Percentiles rank a stretch among this genome's conserved stretches.
phyloP scores from a whole-genome alignment of 2,113 vertebrate genomes.

The Himantopus leucocephalus region DNA sequence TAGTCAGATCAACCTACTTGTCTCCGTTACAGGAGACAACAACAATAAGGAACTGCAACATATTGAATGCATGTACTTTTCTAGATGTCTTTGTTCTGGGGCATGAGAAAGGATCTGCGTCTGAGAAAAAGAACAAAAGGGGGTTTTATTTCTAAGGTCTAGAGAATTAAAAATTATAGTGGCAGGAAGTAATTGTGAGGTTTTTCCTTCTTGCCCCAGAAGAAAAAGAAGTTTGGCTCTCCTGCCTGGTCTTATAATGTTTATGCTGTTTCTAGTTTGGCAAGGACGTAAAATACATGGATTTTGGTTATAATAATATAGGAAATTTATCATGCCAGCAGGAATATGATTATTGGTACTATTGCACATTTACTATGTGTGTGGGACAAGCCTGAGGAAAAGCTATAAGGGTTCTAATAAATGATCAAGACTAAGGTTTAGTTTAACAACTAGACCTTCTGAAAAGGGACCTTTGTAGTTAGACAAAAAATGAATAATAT shows the following conservation, averaged over 20 bases:
- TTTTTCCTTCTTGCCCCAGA: background rate
- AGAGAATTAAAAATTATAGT: background rate
- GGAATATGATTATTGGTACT: background rate
- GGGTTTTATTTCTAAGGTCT: background rate
- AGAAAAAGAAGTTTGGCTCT: background rate
- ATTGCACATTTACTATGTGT: background rate
- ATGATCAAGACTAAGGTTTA: background rate
- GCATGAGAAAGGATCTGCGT: background rate
- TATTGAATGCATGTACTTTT: background rate
- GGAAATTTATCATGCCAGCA: background rate
- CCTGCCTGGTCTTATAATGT: background rate
- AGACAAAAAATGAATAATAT: background rate
- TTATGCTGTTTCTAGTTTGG: background rate
- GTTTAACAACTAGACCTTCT: background rate
- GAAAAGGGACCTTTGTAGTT: background rate
- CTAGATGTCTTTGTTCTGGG: background rate
- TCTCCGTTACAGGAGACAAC: background rate
- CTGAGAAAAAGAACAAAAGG: background rate
- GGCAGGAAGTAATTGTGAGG: background rate
- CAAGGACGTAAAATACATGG: background rate
- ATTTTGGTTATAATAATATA: background rate
- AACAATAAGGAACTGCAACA: background rate
- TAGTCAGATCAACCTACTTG: background rate
- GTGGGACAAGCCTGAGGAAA: background rate
- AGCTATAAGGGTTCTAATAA: background rate